These are phyloP conservation scores for Gouania willdenowi DNA, from an alignment of 2,797 vertebrate species.

Conservation along the genomic window DNA sequence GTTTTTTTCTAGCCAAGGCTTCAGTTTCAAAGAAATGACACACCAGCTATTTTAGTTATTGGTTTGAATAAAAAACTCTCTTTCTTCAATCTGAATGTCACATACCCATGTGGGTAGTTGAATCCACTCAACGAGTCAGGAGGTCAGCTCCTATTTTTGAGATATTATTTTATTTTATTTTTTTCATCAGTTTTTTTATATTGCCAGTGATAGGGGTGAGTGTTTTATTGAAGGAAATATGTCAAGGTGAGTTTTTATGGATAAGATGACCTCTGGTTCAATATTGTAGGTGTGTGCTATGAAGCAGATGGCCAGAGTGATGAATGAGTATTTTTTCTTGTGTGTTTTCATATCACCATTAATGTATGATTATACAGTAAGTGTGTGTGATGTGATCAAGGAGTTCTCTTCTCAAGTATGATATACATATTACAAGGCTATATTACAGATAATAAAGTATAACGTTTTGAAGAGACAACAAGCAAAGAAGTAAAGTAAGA, in stretches of 20 bases:
- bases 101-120: background rate
- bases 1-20: background rate
- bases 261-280: slow-evolving; percentile 25
- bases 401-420: too few relatives aligned
- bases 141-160: slow-evolving; percentile 34
- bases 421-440: too few relatives aligned
- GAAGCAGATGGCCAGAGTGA: background rate
- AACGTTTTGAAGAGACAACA: too few relatives aligned
- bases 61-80: background rate
- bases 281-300: background rate
- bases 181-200: slow-evolving; percentile 53
- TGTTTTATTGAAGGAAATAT: slow-evolving; percentile 45
- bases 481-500: too few relatives aligned
- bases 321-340: too few relatives aligned
- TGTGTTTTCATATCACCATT: too few relatives aligned
- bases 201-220: slow-evolving; percentile 45
- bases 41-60: background rate
- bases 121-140: slow-evolving; percentile 7
- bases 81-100: too few relatives aligned
- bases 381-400: too few relatives aligned
- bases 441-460: too few relatives aligned
- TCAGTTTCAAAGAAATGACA: background rate
- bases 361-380: too few relatives aligned
- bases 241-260: slow-evolving; percentile 57
- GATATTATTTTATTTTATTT: slow-evolving; percentile 42